Base-by-base conservation (phyloP, 2,797 vertebrate species). In the Darevskia nairensis region DNA sequence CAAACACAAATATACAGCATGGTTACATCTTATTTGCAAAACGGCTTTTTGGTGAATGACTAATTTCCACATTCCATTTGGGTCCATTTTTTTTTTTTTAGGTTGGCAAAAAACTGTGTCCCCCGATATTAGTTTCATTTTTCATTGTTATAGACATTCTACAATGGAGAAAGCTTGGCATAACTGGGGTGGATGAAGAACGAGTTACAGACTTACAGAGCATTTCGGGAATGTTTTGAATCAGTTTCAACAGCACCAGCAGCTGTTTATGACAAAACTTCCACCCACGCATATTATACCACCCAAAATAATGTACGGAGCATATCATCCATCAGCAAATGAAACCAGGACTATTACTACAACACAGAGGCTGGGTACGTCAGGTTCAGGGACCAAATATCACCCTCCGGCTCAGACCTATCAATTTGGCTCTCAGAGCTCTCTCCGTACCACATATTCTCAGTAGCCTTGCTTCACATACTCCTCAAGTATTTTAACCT, bases 1-100 rank as follows among this genome's bases (percentile, higher is more conserved):
- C 23, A 87, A 78, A 15, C 61, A 90, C 81, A 89, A n/a, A 87
- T 92, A 91, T 61, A 21, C 59, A 90, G 69, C n/a, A 17, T 77
- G 83, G 29, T 88, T 86, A 86, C 29, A 3, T 82, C 0, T 2
- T 15, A 9, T 80, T 90, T 89, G 80, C 44, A 69, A 64, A 64
- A 89, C 80, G 82, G 59, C 25, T 2, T 2, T 78, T 82, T 90
- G n/a, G 82, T 68, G 77, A 17, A 76, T 44, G 89, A 61, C 3
- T 79, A 17, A 78, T 83, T 83, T 88, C 25, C 2, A 1, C n/a
- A 80, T 66, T 89, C 19, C 82, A 76, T 89, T 84, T 32, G 88
- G 41, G 17, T 90, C 46, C 74, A 27, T 80, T 74, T n/a, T 41
- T 41, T 39, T 3, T 83, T 32, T 88, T 89, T 81, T 61, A 90